Evolutionary conservation across 2,888 invertebrate genomes (phyloP).

Genomic region (Eremobia ochroleuca): DNA sequence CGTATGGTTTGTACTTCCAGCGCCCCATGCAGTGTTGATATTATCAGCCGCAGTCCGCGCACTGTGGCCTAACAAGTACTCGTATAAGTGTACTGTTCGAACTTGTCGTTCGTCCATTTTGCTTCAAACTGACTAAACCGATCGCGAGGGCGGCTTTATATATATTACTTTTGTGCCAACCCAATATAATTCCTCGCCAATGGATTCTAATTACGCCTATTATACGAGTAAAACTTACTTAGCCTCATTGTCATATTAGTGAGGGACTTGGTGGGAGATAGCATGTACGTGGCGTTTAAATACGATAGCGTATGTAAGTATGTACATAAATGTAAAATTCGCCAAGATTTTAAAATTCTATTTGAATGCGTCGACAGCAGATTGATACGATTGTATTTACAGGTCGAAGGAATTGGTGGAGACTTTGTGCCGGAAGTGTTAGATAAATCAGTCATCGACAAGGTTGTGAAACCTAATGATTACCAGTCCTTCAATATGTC

Average conservation of each 20-base stretch:
- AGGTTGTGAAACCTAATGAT: conserved; percentile 95
- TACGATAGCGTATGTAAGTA: neutral
- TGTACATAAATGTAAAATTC: neutral
- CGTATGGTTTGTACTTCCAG: too few species aligned
- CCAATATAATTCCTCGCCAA: neutral
- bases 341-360: neutral
- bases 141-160: too few species aligned
- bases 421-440: conserved; percentile 98
- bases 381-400: conserved; percentile 25
- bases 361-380: neutral
- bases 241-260: neutral
- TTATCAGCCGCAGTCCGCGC: too few species aligned
- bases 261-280: neutral
- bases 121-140: too few species aligned
- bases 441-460: conserved; percentile 94
- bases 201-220: neutral
- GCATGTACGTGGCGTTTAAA: neutral
- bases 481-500: conserved; percentile 95
- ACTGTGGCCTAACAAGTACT: too few species aligned
- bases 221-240: too few species aligned
- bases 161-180: too few species aligned
- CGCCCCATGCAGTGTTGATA: too few species aligned
- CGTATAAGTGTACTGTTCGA: too few species aligned
- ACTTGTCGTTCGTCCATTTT: too few species aligned
- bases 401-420: conserved; percentile 96